These are phyloP conservation scores for Paraplagusia blochii DNA, from an alignment of 2,113 vertebrate species.

Conservation along the genomic window DNA sequence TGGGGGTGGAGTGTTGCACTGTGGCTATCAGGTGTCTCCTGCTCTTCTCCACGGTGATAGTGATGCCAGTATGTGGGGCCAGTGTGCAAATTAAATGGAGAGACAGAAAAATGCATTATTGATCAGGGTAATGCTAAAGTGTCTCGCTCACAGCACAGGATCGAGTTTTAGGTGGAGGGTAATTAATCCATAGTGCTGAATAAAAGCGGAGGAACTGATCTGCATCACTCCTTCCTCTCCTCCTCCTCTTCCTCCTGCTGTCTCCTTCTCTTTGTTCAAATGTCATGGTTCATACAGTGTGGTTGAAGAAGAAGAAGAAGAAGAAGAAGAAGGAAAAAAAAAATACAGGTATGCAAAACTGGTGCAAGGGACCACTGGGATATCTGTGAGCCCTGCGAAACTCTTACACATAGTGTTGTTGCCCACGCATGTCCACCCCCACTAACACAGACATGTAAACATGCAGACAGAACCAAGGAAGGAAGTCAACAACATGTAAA, in stretches of 20 bases:
- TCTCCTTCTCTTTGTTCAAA: slow-evolving; percentile 43
- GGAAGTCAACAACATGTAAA: slow-evolving; percentile 17
- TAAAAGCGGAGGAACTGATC: slow-evolving; percentile 60
- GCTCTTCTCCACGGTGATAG: slow-evolving; percentile 51
- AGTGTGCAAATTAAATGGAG: slow-evolving; percentile 76
- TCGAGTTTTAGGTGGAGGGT: slow-evolving; percentile 70
- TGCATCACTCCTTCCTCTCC: slow-evolving; percentile 31
- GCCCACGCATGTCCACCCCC: slow-evolving; percentile 19
- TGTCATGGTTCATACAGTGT: slow-evolving; percentile 52
- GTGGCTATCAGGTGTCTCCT: slow-evolving; percentile 70
- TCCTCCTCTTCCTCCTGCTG: slow-evolving; percentile 6
- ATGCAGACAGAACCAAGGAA: slow-evolving; percentile 5
- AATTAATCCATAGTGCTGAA: slow-evolving; percentile 76
- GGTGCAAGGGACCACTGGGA: slow-evolving; percentile 49
- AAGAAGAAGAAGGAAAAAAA: slow-evolving; percentile 77
- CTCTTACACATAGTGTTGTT: slow-evolving; percentile 11
- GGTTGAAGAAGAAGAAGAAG: slow-evolving; percentile 71
- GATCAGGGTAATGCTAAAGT: slow-evolving; percentile 72
- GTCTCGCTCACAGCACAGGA: slow-evolving; percentile 69
- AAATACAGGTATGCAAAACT: slow-evolving; percentile 68
- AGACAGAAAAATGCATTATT: slow-evolving; percentile 82
- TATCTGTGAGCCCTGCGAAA: slow-evolving; percentile 27
- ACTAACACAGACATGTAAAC: slow-evolving; percentile 7
- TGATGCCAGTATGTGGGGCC: slow-evolving; percentile 56
- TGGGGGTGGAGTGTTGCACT: slow-evolving; percentile 54